phyloP scores from a whole-genome alignment of 2,113 vertebrate genomes.

The Mustelus asterias region DNA sequence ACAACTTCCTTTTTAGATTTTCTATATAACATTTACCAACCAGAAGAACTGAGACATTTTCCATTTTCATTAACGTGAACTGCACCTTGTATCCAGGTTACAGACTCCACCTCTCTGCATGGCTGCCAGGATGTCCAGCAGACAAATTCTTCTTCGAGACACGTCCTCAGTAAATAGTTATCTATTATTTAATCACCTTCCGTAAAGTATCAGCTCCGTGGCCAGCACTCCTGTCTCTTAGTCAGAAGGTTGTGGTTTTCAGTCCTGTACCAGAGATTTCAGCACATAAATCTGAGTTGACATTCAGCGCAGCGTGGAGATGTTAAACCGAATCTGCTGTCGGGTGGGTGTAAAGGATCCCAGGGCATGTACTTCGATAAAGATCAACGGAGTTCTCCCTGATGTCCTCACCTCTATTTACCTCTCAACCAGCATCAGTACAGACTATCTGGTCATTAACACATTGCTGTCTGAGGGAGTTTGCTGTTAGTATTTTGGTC shows the following conservation, averaged over 20 bases:
- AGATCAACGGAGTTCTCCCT: neutral
- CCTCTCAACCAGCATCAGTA: neutral
- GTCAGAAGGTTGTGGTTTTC: neutral
- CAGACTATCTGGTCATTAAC: neutral
- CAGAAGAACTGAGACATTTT: neutral
- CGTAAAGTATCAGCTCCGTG: neutral
- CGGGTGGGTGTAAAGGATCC: neutral
- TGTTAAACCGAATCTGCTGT: neutral
- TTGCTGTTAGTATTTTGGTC: neutral
- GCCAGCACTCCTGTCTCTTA: neutral
- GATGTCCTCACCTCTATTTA: neutral
- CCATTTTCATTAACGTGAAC: neutral
- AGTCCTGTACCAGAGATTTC: neutral
- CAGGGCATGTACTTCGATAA: neutral
- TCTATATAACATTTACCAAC: neutral
- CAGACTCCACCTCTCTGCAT: neutral
- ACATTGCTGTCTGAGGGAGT: neutral
- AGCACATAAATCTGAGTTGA: too few species aligned
- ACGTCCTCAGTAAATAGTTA: neutral
- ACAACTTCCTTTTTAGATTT: neutral
- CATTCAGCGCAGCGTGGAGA: neutral
- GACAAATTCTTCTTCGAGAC: neutral
- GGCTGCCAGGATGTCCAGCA: neutral
- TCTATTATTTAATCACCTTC: neutral
- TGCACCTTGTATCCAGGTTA: neutral